Evolutionary conservation across 2,113 vertebrate species (phyloP), one percentile per base, ranked within the genome.

Genomic region (Pseudolaguvia tuberculata): DNA sequence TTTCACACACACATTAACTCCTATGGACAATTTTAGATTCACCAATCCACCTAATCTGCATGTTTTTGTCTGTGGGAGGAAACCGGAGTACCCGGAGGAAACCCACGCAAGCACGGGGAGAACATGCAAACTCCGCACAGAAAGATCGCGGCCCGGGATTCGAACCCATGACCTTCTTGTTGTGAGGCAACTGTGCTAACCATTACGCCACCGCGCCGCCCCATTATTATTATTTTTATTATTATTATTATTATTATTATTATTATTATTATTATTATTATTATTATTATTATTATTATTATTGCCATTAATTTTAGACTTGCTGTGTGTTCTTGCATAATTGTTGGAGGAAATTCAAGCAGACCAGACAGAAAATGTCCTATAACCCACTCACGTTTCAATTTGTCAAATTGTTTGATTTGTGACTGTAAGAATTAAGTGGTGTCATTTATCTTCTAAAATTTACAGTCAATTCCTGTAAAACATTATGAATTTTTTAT

Each of bases 401-500:
- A 51, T 55, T 75, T 39, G n/a, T 20, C n/a, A 1, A 17, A 56
- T 14, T 58, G 2, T 48, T 17, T 58, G 21, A 21, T 65, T n/a
- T 61, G 45, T 75, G 76, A 75, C 53, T 75, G 56, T 72, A 57
- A 23, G 20, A n/a, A 35, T 45, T 51, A 15, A 35, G 67, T 15
- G 20, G 8, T 23, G 20, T 53, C 21, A 65, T 75, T 52, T 42
- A 62, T 73, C 66, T 56, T 61, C 57, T 51, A 61, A 59, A 78
- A 68, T 39, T 51, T 53, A 21, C 17, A 39, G 42, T 78, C 47
- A 56, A 42, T 56, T 27, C n/a, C 35, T 66, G 35, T 52, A 14
- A 68, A 48, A 11, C 13, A n/a, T 39, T 39, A 7, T 39, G 18
- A n/a, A 45, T 9, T 21, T 20, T 11, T 45, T 63, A 2, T 23